Evolutionary conservation across 2,113 vertebrate species (phyloP).

Genomic region (Megaceryle torquata): DNA sequence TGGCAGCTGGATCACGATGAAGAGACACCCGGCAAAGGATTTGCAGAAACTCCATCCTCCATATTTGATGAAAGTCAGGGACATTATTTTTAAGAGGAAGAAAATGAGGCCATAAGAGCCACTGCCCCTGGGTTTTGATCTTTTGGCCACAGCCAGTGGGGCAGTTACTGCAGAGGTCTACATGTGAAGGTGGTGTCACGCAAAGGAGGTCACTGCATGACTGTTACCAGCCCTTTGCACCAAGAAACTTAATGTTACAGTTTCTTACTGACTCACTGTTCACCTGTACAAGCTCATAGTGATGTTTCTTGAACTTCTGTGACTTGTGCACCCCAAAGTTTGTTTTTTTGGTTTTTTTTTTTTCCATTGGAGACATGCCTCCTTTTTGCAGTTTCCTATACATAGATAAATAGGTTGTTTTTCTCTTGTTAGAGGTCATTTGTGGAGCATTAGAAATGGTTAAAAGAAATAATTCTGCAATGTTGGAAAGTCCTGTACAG

Average conservation of each 20-base stretch:
- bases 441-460: background rate
- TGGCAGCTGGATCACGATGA: rapidly evolving
- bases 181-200: background rate
- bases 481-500: background rate
- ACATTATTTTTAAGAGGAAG: background rate
- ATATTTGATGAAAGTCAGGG: rapidly evolving
- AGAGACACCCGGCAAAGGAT: background rate
- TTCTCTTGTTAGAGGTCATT: rapidly evolving
- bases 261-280: rapidly evolving
- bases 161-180: background rate
- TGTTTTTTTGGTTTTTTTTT: background rate
- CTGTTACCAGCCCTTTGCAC: background rate
- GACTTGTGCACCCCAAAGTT: background rate
- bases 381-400: background rate
- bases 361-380: background rate
- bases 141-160: background rate
- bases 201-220: rapidly evolving
- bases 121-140: background rate
- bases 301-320: background rate
- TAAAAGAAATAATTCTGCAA: background rate
- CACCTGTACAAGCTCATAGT: background rate
- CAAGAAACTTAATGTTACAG: rapidly evolving
- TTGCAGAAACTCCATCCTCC: background rate
- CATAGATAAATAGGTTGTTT: background rate
- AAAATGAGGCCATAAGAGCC: background rate